Base-by-base conservation (phyloP, 2,797 vertebrate genomes). In the Clarias fuscus region DNA sequence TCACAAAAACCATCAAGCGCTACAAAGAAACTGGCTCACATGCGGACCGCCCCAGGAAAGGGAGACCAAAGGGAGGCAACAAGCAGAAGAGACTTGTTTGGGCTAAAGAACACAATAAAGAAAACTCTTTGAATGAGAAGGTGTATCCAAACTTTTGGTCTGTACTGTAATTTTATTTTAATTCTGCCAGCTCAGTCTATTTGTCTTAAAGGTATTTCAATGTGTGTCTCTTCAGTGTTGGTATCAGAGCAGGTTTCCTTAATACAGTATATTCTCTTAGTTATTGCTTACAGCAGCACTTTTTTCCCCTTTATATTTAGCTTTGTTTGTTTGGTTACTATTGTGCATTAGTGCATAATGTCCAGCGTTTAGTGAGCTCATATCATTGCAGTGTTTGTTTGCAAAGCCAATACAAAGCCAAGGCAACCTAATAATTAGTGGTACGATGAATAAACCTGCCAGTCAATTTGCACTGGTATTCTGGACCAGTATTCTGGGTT, bases 321-420 rank as follows among this genome's bases (percentile, higher is more conserved):
- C 37, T 61, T 37, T 24, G n/a, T 77, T 64, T 27, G 24, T 64
- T 13, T 70, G 48, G n/a, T 56, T 20, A 70, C 20, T 71, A 59
- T 71, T 65, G 7, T 75, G 37, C 53, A 27, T 58, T 53, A 70
- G 67, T 37, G 24, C 37, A 17, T 37, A 40, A 37, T 83, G 75
- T 75, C 48, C 71, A 77, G 30, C 37, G 72, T 73, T 81, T 24
- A 68, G 22, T 81, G 40, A 73, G 20, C n/a, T 53, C 61, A 48
- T 22, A 30, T 88, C 78, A 64, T 72, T 24, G 10, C 61, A 40
- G 53, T 33, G 53, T 84, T 64, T 61, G 33, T 88, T 86, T 82
- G 15, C n/a, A 56, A 22, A 78, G 73, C 65, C 30, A 72, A 15
- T 53, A 64, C 20, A 82, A 82, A 85, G 68, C n/a, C 73, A 80